These are phyloP conservation scores for Cyanoliseus patagonus DNA, from an alignment of 2,113 vertebrate genomes.

Conservation along the genomic window DNA sequence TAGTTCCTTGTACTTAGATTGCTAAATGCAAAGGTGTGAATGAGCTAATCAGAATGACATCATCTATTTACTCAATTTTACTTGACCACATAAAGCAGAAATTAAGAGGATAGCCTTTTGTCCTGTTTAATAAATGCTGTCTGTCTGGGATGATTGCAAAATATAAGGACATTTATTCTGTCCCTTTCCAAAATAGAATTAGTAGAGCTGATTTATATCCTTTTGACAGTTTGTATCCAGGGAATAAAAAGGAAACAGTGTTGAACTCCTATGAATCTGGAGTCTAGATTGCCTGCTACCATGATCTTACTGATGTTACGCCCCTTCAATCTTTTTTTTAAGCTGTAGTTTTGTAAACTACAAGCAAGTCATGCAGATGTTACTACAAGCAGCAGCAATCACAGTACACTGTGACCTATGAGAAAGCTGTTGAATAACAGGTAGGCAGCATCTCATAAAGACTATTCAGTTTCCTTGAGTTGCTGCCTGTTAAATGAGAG, in stretches of 20 bases:
- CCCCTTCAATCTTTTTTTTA: background rate
- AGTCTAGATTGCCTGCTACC: background rate
- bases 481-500: background rate
- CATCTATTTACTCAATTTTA: background rate
- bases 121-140: background rate
- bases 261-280: background rate
- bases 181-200: background rate
- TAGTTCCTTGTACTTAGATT: background rate
- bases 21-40: background rate
- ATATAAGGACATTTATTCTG: background rate
- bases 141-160: background rate
- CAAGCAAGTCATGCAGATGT: accelerated
- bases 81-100: background rate
- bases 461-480: background rate
- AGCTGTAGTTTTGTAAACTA: background rate
- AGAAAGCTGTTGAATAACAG: background rate
- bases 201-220: background rate
- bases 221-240: background rate
- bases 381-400: background rate
- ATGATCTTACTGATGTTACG: background rate
- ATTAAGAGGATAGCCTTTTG: background rate
- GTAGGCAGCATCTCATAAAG: background rate
- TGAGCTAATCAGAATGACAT: background rate
- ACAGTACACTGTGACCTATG: background rate
- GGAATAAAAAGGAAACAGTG: background rate